A percentile compares a stretch with the other conserved stretches of the same genome.
Evolutionary conservation across 2,113 vertebrate species (phyloP).

Genomic region (Rhipidura dahli): DNA sequence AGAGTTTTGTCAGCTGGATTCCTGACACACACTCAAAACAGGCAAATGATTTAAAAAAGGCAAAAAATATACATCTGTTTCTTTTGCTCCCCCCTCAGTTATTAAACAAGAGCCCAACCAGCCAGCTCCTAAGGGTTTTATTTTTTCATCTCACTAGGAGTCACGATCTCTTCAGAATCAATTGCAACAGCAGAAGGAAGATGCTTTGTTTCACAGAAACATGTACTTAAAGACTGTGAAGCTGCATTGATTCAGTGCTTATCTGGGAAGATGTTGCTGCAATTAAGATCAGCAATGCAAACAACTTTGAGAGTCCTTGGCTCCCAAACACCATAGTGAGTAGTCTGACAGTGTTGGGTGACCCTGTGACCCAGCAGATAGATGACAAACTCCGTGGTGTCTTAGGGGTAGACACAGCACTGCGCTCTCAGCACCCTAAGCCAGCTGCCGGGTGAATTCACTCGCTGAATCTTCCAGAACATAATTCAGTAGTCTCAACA

Average conservation of each 20-base stretch:
- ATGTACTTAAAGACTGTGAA: fast-evolving
- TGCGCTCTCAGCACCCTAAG: background rate
- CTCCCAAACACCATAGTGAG: background rate
- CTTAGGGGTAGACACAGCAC: background rate
- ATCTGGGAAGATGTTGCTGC: background rate
- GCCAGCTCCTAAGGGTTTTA: background rate
- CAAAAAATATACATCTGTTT: fast-evolving
- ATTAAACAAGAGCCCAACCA: background rate
- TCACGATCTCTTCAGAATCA: background rate
- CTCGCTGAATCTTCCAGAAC: background rate
- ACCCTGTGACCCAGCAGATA: background rate
- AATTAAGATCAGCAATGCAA: background rate
- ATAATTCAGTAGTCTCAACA: background rate
- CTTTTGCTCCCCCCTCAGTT: fast-evolving
- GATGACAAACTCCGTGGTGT: fast-evolving
- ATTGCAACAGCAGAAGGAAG: background rate
- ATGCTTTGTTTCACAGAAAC: background rate
- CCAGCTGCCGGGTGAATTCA: background rate
- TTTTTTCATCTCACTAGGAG: background rate
- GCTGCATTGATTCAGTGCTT: background rate
- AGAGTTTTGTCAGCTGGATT: background rate
- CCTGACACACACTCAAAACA: background rate
- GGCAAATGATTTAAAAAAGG: background rate
- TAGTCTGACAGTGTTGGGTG: background rate
- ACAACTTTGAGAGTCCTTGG: background rate